Conservation (phyloP, 2,888 invertebrate species). For the Drosophila peninsularis region DNA sequence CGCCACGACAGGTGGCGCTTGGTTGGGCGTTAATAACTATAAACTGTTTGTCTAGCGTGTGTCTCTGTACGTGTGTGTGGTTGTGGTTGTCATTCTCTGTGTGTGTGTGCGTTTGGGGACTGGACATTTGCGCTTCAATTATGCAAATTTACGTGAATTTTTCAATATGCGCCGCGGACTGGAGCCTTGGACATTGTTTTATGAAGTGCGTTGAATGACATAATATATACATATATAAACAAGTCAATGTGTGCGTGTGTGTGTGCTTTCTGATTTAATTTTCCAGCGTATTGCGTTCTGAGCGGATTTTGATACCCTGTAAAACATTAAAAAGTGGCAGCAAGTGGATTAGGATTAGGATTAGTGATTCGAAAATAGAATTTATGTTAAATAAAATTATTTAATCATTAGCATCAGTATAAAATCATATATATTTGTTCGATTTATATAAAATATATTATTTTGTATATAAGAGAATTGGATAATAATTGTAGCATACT, state of each 20-base stretch:
- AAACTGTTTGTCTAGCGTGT: constrained; percentile 35
- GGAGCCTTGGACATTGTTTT: constrained; percentile 22
- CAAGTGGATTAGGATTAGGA: too few species aligned
- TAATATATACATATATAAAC: constrained; percentile 34
- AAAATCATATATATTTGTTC: not conserved
- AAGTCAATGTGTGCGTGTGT: constrained; percentile 4
- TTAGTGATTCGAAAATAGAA: not conserved
- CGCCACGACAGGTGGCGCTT: constrained; percentile 35
- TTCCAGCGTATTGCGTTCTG: constrained; percentile 56
- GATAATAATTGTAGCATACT: not conserved
- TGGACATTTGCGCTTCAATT: constrained; percentile 61
- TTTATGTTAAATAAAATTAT: not conserved
- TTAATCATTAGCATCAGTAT: not conserved
- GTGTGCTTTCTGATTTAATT: constrained; percentile 58
- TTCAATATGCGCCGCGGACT: constrained; percentile 38
- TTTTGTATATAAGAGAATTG: not conserved
- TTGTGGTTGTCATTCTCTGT: not conserved
- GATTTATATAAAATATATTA: not conserved
- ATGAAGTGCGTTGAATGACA: constrained; percentile 44
- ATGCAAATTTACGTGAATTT: constrained; percentile 59
- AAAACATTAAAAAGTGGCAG: not conserved
- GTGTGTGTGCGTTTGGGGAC: constrained; percentile 13
- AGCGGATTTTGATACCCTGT: constrained; percentile 37
- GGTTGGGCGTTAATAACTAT: constrained; percentile 37
- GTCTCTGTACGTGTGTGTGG: constrained; percentile 19